Percentiles rank a stretch among this genome's conserved stretches.
phyloP scores from a whole-genome alignment of 2,888 invertebrate genomes.

The Drosophila stalkeri region DNA sequence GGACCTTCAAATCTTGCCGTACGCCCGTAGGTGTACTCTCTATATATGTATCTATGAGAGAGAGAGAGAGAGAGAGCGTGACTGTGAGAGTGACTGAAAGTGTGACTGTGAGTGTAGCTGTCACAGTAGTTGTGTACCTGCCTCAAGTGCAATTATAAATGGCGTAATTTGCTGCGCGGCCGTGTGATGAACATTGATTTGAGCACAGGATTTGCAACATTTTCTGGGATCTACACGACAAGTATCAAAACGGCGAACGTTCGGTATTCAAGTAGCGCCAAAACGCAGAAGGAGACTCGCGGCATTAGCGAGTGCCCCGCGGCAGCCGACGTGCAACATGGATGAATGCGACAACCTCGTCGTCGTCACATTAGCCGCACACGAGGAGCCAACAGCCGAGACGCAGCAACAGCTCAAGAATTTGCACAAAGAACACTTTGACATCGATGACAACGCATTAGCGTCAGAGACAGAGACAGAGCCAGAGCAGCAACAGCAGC shows the following conservation, averaged over 20 bases:
- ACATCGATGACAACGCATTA: slow-evolving; percentile 45
- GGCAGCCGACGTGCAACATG: slow-evolving; percentile 83
- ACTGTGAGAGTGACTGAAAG: not conserved
- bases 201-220: slow-evolving; percentile 16
- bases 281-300: slow-evolving; percentile 67
- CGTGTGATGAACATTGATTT: slow-evolving; percentile 64
- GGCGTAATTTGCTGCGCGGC: slow-evolving; percentile 73
- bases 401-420: slow-evolving; percentile 11
- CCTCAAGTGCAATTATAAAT: slow-evolving; percentile 75
- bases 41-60: not conserved
- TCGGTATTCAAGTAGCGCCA: slow-evolving; percentile 50
- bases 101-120: not conserved
- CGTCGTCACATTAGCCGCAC: slow-evolving; percentile 84
- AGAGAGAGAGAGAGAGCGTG: not conserved
- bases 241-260: slow-evolving; percentile 51
- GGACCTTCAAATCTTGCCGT: slow-evolving; percentile 61
- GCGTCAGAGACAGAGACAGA: slow-evolving; percentile 9
- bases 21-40: slow-evolving; percentile 29
- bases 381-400: slow-evolving; percentile 69
- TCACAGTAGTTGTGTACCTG: slow-evolving; percentile 34
- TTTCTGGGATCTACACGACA: slow-evolving; percentile 26
- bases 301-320: slow-evolving; percentile 77
- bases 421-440: slow-evolving; percentile 40
- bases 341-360: slow-evolving; percentile 86
- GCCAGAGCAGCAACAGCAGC: slow-evolving; percentile 7